These are phyloP conservation scores for Tadarida brasiliensis DNA, from an alignment of 2,797 vertebrate species.

Conservation along the genomic window DNA sequence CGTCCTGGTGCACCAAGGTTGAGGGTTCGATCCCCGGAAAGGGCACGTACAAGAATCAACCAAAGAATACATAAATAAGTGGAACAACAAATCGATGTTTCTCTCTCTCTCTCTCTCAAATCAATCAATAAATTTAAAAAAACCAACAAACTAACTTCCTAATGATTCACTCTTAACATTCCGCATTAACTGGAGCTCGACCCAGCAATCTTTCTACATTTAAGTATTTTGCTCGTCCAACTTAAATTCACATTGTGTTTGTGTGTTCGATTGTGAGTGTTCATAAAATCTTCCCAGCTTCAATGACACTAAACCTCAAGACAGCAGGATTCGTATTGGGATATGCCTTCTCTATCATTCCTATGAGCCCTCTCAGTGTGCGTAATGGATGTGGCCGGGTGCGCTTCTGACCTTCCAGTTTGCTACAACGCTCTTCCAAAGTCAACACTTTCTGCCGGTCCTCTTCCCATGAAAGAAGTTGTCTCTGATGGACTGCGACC, in stretches of 20 bases:
- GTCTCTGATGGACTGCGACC: slow-evolving; percentile 91
- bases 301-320: background rate
- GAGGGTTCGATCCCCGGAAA: no score
- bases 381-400: rapidly evolving
- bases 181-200: background rate
- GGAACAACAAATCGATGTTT: background rate
- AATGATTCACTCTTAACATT: background rate
- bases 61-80: no score
- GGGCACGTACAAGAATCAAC: background rate
- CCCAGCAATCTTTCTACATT: background rate
- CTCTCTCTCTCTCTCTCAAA: background rate
- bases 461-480: slow-evolving; percentile 92
- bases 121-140: background rate
- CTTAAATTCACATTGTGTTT: background rate
- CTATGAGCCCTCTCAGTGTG: background rate
- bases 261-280: background rate
- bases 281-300: background rate
- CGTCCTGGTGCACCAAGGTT: background rate
- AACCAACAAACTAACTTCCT: background rate
- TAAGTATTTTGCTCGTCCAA: background rate
- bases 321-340: background rate
- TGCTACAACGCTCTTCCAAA: slow-evolving; percentile 90
- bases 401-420: slow-evolving; percentile 89
- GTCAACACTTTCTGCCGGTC: slow-evolving; percentile 91
- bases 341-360: background rate